Percentiles rank a stretch among this genome's conserved stretches.
These are phyloP conservation scores for Danio jaintianensis DNA, from an alignment of 2,797 vertebrate genomes.

Conservation along the genomic window DNA sequence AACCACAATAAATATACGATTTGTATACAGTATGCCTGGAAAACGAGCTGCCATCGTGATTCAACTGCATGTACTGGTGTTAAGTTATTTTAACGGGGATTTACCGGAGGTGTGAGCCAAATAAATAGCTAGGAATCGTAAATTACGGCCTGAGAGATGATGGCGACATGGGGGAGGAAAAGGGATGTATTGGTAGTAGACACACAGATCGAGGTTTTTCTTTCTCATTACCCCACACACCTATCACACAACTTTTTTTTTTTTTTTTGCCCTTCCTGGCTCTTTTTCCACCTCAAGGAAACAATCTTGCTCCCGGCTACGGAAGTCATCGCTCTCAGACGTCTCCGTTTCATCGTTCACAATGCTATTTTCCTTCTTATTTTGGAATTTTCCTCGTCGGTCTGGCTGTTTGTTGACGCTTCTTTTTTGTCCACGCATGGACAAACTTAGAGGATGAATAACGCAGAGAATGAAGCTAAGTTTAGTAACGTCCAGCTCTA, in stretches of 20 bases:
- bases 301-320: conserved; percentile 73
- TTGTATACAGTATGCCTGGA: conserved; percentile 57
- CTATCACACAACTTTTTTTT: conserved; percentile 58
- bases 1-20: conserved; percentile 61
- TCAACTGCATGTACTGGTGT: conserved; percentile 38
- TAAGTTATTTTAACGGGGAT: conserved; percentile 53
- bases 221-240: conserved; percentile 64
- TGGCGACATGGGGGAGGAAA: conserved; percentile 35
- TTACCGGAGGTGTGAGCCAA: conserved; percentile 60
- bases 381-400: conserved; percentile 63
- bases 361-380: conserved; percentile 73
- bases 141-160: conserved; percentile 54
- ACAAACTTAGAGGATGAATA: conserved; percentile 69
- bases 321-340: conserved; percentile 80
- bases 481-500: conserved; percentile 64
- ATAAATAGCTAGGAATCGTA: conserved; percentile 52
- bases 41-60: conserved; percentile 33
- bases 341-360: conserved; percentile 75
- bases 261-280: conserved; percentile 76
- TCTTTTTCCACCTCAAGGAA: conserved; percentile 73
- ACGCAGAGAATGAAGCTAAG: conserved; percentile 62
- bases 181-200: conserved; percentile 39
- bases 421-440: conserved; percentile 69
- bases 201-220: conserved; percentile 38
- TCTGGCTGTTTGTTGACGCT: conserved; percentile 64